Conservation (phyloP, 2,888 invertebrate species). For the Dryocosmus kuriphilus region DNA sequence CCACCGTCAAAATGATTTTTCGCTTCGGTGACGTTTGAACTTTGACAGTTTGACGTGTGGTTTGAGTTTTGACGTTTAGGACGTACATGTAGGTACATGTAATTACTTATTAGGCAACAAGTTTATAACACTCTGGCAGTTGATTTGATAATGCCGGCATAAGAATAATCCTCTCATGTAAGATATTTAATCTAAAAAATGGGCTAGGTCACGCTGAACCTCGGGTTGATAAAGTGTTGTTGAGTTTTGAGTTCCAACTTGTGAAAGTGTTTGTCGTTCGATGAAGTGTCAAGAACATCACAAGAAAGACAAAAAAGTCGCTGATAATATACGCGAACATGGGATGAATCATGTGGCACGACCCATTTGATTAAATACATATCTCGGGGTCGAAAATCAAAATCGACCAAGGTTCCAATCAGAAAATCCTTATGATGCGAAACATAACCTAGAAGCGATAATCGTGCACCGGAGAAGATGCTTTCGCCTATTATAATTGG, state of each 20-base stretch:
- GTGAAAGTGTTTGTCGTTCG: not conserved
- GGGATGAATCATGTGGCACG: conserved; percentile 26
- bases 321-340: not conserved
- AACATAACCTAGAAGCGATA: conserved; percentile 36
- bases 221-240: not conserved
- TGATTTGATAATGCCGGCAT: conserved; percentile 4
- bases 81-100: no score
- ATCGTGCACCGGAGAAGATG: conserved; percentile 51
- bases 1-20: no score
- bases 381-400: conserved; percentile 18
- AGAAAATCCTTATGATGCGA: conserved; percentile 27
- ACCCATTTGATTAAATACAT: conserved; percentile 20
- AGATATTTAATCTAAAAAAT: not conserved
- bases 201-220: not conserved
- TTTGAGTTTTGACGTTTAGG: no score
- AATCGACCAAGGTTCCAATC: not conserved
- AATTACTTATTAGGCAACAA: not conserved
- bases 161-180: not conserved
- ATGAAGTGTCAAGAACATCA: not conserved
- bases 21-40: no score
- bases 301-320: not conserved
- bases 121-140: not conserved
- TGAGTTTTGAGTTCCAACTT: not conserved
- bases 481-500: conserved; percentile 49
- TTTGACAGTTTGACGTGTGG: no score